Conservation (phyloP, 2,888 invertebrate genomes). For the Quadriops clusia region DNA sequence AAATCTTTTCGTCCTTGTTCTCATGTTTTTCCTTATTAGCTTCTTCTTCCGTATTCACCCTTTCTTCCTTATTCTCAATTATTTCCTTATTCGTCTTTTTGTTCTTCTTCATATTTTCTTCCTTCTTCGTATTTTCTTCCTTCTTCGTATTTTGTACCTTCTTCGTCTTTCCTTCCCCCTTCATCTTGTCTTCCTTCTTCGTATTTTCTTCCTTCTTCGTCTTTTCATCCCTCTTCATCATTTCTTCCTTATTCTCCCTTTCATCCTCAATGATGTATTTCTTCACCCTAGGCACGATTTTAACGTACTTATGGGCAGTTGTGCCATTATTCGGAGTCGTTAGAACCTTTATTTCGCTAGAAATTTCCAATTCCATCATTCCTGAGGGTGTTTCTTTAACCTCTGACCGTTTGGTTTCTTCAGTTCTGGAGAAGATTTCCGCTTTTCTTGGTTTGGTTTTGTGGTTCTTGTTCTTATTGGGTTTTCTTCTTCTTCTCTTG, state of each 20-base stretch:
- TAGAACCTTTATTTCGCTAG: slow-evolving; percentile 26
- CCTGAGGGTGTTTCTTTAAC: slow-evolving; percentile 1
- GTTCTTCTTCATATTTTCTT: not conserved
- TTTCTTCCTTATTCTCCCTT: slow-evolving; percentile 5
- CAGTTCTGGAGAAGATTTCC: not conserved
- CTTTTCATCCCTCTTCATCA: slow-evolving; percentile 2
- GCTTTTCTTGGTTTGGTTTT: not conserved
- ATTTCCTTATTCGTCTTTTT: slow-evolving; percentile 1
- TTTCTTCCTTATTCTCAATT: slow-evolving; percentile 1
- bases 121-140: slow-evolving; percentile 7
- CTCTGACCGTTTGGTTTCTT: slow-evolving; percentile 1
- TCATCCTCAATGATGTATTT: slow-evolving; percentile 10
- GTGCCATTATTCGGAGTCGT: slow-evolving; percentile 23
- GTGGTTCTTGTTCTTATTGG: slow-evolving; percentile 1
- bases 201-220: slow-evolving; percentile 9
- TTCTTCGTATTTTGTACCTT: slow-evolving; percentile 3
- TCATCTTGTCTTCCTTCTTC: slow-evolving; percentile 1
- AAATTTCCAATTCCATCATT: slow-evolving; percentile 25
- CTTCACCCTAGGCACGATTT: slow-evolving; percentile 25
- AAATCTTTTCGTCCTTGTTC: not conserved
- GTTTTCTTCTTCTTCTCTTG: not conserved
- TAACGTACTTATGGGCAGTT: slow-evolving; percentile 24
- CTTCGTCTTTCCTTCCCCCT: slow-evolving; percentile 5
- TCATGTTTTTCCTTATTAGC: not conserved
- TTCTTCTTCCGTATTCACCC: not conserved